phyloP scores from a whole-genome alignment of 2,888 invertebrate genomes.

The Hirtodrosophila duncani region DNA sequence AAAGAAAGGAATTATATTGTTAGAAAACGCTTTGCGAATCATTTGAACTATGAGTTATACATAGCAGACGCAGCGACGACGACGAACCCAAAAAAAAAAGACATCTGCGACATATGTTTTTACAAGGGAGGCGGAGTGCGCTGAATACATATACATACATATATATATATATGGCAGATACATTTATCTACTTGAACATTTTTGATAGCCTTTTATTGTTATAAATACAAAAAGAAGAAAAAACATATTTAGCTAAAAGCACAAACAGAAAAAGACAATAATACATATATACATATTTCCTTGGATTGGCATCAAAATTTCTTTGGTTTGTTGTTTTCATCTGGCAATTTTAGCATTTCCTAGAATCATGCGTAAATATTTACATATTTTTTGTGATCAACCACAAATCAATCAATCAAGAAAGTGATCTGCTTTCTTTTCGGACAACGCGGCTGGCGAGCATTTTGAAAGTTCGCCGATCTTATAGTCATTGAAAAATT shows the following conservation, averaged over 20 bases:
- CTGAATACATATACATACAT: too few species aligned
- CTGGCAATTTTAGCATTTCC: conserved; percentile 46
- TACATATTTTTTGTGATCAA: conserved; percentile 28
- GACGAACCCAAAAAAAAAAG: conserved; percentile 24
- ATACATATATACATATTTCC: conserved; percentile 4
- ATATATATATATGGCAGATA: conserved; percentile 16
- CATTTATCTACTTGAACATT: conserved; percentile 29
- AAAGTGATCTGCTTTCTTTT: too few species aligned
- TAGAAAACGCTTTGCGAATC: conserved; percentile 5
- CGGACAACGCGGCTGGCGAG: too few species aligned
- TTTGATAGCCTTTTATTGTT: conserved; percentile 44
- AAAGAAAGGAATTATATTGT: conserved; percentile 14
- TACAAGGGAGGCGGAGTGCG: neutral
- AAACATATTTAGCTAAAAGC: conserved; percentile 44
- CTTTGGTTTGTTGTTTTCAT: conserved; percentile 6
- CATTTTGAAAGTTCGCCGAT: too few species aligned
- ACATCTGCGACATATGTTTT: conserved; percentile 25
- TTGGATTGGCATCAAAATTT: conserved; percentile 3
- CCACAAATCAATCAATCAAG: conserved; percentile 43
- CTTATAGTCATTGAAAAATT: too few species aligned
- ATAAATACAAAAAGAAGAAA: too few species aligned
- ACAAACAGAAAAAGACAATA: conserved; percentile 1
- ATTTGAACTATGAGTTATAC: conserved; percentile 52
- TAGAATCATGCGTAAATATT: conserved; percentile 50
- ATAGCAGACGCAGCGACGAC: conserved; percentile 56